Percentiles rank a stretch among this genome's conserved stretches.
Conservation (phyloP, 2,888 invertebrate species). For the Cynaeus angustus region DNA sequence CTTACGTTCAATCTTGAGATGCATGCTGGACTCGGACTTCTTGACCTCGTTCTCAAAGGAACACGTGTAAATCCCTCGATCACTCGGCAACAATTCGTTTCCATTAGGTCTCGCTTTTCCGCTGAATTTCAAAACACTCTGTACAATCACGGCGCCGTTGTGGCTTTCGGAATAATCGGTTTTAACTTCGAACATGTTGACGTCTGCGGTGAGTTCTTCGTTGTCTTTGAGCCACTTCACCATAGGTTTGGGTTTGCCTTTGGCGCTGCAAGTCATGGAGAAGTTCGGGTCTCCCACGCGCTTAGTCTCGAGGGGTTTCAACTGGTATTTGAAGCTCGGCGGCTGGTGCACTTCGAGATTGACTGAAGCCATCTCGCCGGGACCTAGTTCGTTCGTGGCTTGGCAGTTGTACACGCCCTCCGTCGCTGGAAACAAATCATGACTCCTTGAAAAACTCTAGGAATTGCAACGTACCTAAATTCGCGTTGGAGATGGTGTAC, state of each 20-base stretch:
- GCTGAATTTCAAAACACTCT: slow-evolving; percentile 86
- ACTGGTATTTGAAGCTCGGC: slow-evolving; percentile 87
- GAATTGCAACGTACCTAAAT: slow-evolving; percentile 74
- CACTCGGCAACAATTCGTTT: slow-evolving; percentile 86
- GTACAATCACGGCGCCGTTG: slow-evolving; percentile 87
- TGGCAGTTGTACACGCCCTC: slow-evolving; percentile 94
- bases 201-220: slow-evolving; percentile 83
- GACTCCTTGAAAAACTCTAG: not conserved
- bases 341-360: slow-evolving; percentile 91
- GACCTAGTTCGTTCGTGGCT: slow-evolving; percentile 91
- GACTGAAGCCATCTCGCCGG: slow-evolving; percentile 88
- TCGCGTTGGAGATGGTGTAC: slow-evolving; percentile 89
- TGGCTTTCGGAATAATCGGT: slow-evolving; percentile 85
- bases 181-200: slow-evolving; percentile 86
- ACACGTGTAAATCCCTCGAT: slow-evolving; percentile 91
- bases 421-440: slow-evolving; percentile 68
- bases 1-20: slow-evolving; percentile 91
- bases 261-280: slow-evolving; percentile 87
- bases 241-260: slow-evolving; percentile 89
- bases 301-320: slow-evolving; percentile 87
- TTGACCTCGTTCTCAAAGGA: slow-evolving; percentile 93
- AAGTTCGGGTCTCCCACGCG: slow-evolving; percentile 87
- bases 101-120: slow-evolving; percentile 85
- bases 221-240: slow-evolving; percentile 92
- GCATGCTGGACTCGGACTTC: slow-evolving; percentile 91